These are phyloP conservation scores for Probaryconus sp. DNA, from an alignment of 1,140 invertebrate genomes.

Conservation along the genomic window DNA sequence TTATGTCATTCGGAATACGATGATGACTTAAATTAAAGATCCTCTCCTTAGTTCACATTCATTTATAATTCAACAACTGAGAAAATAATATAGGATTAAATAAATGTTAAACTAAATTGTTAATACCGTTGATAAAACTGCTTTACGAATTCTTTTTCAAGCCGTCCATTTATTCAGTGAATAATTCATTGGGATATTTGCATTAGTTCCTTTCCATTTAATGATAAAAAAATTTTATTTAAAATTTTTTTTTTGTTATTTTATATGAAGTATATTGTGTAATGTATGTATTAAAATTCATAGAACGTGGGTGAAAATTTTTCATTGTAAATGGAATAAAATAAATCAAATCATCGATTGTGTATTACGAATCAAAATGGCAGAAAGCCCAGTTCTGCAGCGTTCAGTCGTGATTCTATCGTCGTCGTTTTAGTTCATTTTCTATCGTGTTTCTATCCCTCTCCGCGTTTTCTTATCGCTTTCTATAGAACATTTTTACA, in stretches of 20 bases:
- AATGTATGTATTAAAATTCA: conserved; percentile 12
- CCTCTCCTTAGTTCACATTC: too few species aligned
- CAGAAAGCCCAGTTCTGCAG: conserved; percentile 57
- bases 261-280: too few species aligned
- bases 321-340: conserved; percentile 43
- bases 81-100: too few species aligned
- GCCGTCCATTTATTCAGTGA: conserved; percentile 55
- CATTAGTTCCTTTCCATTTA: conserved; percentile 48
- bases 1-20: too few species aligned
- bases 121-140: too few species aligned
- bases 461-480: conserved; percentile 59
- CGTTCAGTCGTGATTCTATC: conserved; percentile 52
- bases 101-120: too few species aligned
- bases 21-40: too few species aligned
- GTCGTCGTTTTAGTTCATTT: conserved; percentile 50
- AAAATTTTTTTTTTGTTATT: background rate
- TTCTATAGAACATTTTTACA: conserved; percentile 54
- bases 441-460: conserved; percentile 58
- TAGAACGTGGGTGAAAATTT: conserved; percentile 44
- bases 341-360: conserved; percentile 61
- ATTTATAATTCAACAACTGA: too few species aligned
- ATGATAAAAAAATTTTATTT: conserved; percentile 52
- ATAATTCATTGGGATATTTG: conserved; percentile 58
- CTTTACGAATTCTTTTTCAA: too few species aligned
- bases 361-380: conserved; percentile 55